Evolutionary conservation across 1,140 invertebrate genomes (phyloP).

Genomic region (Brachionus calyciflorus): DNA sequence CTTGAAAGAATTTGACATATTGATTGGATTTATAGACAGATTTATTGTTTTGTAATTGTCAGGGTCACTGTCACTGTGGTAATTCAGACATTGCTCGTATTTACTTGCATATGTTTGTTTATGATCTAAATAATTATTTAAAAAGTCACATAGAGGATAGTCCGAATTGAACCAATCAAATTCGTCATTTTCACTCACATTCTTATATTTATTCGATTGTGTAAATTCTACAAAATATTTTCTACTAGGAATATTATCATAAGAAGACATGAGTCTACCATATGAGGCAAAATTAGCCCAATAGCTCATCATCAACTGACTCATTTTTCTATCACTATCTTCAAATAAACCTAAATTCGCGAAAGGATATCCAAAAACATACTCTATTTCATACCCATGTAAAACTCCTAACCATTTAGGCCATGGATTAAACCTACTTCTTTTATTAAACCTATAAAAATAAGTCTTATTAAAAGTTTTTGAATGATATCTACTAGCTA

Average conservation of each 20-base stretch:
- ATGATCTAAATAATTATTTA: not conserved
- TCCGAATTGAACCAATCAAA: slow-evolving; percentile 18
- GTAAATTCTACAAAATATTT: not conserved
- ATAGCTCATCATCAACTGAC: slow-evolving; percentile 32
- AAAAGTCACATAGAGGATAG: slow-evolving; percentile 22
- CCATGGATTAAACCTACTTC: slow-evolving; percentile 72
- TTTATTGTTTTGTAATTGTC: too few species aligned
- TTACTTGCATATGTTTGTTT: not conserved
- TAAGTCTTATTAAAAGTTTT: not conserved
- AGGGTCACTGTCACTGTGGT: not conserved
- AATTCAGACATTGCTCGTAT: slow-evolving; percentile 32
- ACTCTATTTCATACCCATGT: slow-evolving; percentile 67
- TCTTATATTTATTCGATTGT: not conserved
- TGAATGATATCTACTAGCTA: slow-evolving; percentile 76
- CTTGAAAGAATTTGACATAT: too few species aligned
- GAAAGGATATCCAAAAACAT: slow-evolving; percentile 37
- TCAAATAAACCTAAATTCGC: not conserved
- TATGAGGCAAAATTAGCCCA: slow-evolving; percentile 35
- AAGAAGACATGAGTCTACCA: not conserved
- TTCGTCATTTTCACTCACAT: slow-evolving; percentile 37
- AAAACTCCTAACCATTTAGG: slow-evolving; percentile 91
- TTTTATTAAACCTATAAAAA: slow-evolving; percentile 46
- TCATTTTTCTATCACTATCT: not conserved
- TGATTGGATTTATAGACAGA: too few species aligned
- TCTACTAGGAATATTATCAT: not conserved